Evolutionary conservation across 2,888 invertebrate species (phyloP).

Genomic region (Trichopoda pennipes): DNA sequence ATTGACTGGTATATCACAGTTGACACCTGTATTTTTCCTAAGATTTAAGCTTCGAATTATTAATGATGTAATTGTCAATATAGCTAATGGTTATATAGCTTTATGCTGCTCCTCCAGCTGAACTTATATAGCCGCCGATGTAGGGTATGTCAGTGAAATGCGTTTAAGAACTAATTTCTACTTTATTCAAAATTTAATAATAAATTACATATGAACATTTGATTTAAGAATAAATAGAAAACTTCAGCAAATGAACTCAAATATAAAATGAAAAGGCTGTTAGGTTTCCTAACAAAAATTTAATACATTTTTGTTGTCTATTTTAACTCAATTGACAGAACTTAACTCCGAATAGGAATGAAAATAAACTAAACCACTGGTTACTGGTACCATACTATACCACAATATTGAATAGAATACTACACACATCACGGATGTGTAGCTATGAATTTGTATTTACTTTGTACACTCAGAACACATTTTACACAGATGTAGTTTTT

Average conservation of each 20-base stretch:
- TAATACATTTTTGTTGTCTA: neutral
- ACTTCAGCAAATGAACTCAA: neutral
- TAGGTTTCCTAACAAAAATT: neutral
- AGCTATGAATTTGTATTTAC: neutral
- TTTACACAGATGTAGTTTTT: no score
- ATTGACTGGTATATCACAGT: no score
- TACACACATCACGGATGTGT: constrained; percentile 18
- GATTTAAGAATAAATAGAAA: constrained; percentile 21
- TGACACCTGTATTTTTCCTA: no score
- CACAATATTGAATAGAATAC: constrained; percentile 42
- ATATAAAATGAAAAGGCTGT: neutral
- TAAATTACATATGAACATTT: neutral
- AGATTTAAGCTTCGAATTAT: no score
- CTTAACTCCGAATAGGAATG: neutral
- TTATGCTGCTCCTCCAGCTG: no score
- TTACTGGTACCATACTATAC: constrained; percentile 62
- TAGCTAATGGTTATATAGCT: no score
- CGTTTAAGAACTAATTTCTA: no score
- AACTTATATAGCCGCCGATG: no score
- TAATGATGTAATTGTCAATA: no score
- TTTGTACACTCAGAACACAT: neutral
- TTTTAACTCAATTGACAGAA: constrained; percentile 33
- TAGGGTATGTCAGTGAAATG: no score
- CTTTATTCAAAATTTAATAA: no score
- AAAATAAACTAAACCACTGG: constrained; percentile 34